phyloP scores from a whole-genome alignment of 2,888 invertebrate species.

The Coelogynopora nodosa region DNA sequence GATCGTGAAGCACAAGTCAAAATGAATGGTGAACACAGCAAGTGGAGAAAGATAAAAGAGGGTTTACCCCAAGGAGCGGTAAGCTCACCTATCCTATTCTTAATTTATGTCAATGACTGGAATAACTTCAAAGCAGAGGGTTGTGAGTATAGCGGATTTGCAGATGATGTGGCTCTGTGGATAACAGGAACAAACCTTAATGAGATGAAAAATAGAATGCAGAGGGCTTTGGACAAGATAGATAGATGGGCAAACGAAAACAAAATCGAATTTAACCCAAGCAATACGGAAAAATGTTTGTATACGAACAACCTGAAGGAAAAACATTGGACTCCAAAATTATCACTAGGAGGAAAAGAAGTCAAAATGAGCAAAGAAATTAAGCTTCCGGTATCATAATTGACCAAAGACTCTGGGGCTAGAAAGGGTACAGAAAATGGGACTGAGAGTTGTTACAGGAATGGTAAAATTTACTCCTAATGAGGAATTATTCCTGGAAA shows the following conservation, averaged over 20 bases:
- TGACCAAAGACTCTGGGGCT: not conserved
- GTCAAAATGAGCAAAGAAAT: not conserved
- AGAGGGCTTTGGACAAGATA: not conserved
- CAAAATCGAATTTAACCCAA: not conserved
- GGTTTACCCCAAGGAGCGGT: conserved; percentile 27
- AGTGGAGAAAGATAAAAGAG: not conserved
- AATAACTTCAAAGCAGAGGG: not conserved
- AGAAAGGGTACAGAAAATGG: too few species aligned
- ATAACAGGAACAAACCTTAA: not conserved
- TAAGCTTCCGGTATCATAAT: not conserved
- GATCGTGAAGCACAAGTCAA: not conserved
- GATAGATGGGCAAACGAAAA: not conserved
- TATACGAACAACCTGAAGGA: not conserved
- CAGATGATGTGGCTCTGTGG: conserved; percentile 30
- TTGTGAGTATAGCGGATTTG: conserved; percentile 6
- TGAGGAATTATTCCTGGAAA: too few species aligned
- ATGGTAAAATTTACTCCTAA: too few species aligned
- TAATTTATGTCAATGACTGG: conserved; percentile 32
- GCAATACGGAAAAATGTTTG: not conserved
- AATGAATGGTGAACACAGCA: not conserved
- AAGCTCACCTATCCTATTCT: not conserved
- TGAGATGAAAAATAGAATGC: not conserved
- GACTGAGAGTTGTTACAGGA: too few species aligned
- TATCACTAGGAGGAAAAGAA: not conserved
- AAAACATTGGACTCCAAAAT: not conserved